Conservation (phyloP, 2,888 invertebrate genomes). For the Cantharis flavilabris region DNA sequence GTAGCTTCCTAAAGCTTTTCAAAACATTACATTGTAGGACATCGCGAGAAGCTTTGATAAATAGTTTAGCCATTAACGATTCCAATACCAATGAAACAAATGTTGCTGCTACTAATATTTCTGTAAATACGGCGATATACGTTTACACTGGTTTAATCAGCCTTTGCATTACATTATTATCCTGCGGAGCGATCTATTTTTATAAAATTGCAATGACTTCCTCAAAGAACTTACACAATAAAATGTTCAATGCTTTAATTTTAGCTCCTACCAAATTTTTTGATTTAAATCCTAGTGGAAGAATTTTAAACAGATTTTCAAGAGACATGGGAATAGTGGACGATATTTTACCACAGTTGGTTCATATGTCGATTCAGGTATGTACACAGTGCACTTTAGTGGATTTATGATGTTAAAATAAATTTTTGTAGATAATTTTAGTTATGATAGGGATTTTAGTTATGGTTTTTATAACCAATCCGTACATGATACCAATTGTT, state of each 20-base stretch:
- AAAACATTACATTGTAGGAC: not conserved
- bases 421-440: slow-evolving; percentile 58
- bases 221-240: slow-evolving; percentile 76
- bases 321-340: slow-evolving; percentile 73
- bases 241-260: slow-evolving; percentile 80
- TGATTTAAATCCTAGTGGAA: slow-evolving; percentile 81
- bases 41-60: not conserved
- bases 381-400: not conserved
- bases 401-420: too few species aligned
- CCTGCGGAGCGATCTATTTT: slow-evolving; percentile 66
- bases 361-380: slow-evolving; percentile 62
- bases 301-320: slow-evolving; percentile 75
- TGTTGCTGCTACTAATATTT: not conserved
- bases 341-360: slow-evolving; percentile 60
- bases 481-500: slow-evolving; percentile 66
- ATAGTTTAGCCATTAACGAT: not conserved
- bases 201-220: slow-evolving; percentile 72
- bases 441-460: slow-evolving; percentile 71
- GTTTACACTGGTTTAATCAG: slow-evolving; percentile 52
- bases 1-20: not conserved
- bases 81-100: not conserved
- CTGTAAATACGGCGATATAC: slow-evolving; percentile 44
- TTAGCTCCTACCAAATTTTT: slow-evolving; percentile 85
- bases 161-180: slow-evolving; percentile 52
- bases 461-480: slow-evolving; percentile 70